phyloP scores from a whole-genome alignment of 2,113 vertebrate genomes.

The zebrafish (Danio rerio) region DNA sequence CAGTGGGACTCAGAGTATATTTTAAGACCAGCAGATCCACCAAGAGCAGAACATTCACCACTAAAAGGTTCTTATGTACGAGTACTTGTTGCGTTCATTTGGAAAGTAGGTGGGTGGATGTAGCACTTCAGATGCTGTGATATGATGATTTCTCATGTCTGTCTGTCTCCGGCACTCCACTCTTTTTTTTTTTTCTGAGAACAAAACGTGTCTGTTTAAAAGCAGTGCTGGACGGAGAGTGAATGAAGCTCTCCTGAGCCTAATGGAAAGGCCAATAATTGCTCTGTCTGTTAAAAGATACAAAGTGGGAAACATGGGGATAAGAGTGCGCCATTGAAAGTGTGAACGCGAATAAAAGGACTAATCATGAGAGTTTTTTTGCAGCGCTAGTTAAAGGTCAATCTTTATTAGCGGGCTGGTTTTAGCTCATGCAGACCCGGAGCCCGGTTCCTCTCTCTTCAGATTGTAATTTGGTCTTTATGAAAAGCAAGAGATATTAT shows the following conservation, averaged over 20 bases:
- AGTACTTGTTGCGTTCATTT: conserved; percentile 41
- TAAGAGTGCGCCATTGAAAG: conserved; percentile 58
- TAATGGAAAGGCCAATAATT: conserved; percentile 62
- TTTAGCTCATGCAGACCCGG: conserved; percentile 37
- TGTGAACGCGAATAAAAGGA: conserved; percentile 55
- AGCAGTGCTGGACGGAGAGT: conserved; percentile 42
- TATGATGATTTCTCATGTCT: conserved; percentile 50
- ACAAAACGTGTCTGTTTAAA: conserved; percentile 50
- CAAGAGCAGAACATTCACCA: conserved; percentile 26
- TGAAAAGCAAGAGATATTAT: conserved; percentile 59
- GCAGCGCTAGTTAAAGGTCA: conserved; percentile 51
- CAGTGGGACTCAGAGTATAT: neutral
- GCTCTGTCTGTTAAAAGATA: conserved; percentile 55
- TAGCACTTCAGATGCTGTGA: conserved; percentile 53
- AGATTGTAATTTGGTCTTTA: conserved; percentile 52
- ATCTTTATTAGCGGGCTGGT: conserved; percentile 62
- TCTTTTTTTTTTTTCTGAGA: conserved; percentile 44
- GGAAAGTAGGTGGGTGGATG: conserved; percentile 50
- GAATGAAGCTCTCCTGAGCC: conserved; percentile 47
- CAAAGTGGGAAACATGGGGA: conserved; percentile 48
- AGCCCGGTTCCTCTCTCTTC: conserved; percentile 25
- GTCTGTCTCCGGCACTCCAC: conserved; percentile 39
- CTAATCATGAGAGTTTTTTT: conserved; percentile 52
- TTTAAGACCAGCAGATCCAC: conserved; percentile 10
- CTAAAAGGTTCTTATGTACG: conserved; percentile 49